Evolutionary conservation across 2,113 vertebrate species (phyloP), one percentile per base, ranked within the genome.

Genomic region (Apodemus speciosus): DNA sequence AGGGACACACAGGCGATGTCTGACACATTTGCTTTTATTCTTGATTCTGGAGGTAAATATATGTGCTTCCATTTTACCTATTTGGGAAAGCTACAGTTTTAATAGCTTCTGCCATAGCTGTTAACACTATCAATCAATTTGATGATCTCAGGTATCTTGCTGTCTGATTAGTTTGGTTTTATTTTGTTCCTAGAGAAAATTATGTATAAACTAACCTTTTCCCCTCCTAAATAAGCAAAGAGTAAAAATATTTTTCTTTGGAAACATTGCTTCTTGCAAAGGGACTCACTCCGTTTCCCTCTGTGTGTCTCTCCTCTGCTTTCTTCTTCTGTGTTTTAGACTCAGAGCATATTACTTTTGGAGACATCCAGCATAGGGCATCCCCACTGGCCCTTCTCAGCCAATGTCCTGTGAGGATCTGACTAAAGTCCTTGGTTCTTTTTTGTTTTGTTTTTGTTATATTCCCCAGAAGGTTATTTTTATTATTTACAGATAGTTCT

Each of bases 401-500:
- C 84, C 93, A 95, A 10, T 87, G 83, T 94, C 95, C 94, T 95
- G 58, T 92, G 89, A 91, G 94, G 93, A 89, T 92, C 80, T 51
- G 93, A 56, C 89, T 81, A 92, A 94, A 96, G 95, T 94, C 94
- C 94, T 92, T 95, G 79, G 58, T 97, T 96, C 86, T 25, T 58
- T 91, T 93, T 96, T 58, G 79, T 88, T 96, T 95, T 95, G n/a
- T n/a, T n/a, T n/a, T n/a, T n/a, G 60, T 77, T 27, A 43, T 94
- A 92, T 92, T 97, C 60, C 84, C 72, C 94, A 93, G 51, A 40
- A 92, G 79, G 75, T 95, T 97, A 94, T 95, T 94, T 96, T 97
- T 96, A 97, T 91, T 94, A 89, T 91, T 96, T 94, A 88, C 58
- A 97, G 95, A 93, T 96, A 96, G 93, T 95, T 97, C 96, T 85